Evolutionary conservation across 2,113 vertebrate species (phyloP).

Genomic region (Corythoichthys haematopterus): DNA sequence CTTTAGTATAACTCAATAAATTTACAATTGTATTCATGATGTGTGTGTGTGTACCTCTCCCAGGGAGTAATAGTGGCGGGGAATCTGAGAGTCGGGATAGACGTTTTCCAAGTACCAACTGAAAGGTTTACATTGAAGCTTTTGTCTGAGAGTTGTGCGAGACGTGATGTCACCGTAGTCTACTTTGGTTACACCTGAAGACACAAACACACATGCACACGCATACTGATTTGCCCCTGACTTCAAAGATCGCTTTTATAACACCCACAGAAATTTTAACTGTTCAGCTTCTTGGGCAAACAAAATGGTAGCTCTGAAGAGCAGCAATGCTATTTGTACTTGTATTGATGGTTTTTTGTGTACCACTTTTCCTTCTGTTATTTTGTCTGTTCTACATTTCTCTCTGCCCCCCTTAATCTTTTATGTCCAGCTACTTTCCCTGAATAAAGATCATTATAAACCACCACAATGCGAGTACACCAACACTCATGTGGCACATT

Average conservation of each 20-base stretch:
- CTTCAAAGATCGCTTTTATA: neutral
- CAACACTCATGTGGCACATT: no score
- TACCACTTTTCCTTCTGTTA: no score
- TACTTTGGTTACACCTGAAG: constrained; percentile 94
- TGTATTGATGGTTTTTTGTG: no score
- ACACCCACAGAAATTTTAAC: neutral
- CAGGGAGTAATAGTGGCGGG: constrained; percentile 94
- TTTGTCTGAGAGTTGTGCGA: constrained; percentile 84
- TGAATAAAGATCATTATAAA: no score
- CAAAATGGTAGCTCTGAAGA: no score
- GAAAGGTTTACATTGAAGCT: constrained; percentile 95
- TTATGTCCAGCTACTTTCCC: no score
- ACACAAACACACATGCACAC: constrained; percentile 15
- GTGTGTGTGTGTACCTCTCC: constrained; percentile 81
- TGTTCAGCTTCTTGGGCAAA: no score
- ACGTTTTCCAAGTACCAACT: constrained; percentile 97
- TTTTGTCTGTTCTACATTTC: no score
- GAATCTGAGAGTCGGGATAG: constrained; percentile 98
- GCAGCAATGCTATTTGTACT: no score
- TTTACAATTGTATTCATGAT: neutral
- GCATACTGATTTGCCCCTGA: constrained; percentile 1
- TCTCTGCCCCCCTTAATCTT: no score
- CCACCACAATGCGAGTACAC: no score
- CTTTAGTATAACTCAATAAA: neutral
- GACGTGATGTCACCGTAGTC: constrained; percentile 95